A percentile compares a stretch with the other conserved stretches of the same genome.
Conservation (phyloP, 2,888 invertebrate species). For the Torymus aiolomorphi region DNA sequence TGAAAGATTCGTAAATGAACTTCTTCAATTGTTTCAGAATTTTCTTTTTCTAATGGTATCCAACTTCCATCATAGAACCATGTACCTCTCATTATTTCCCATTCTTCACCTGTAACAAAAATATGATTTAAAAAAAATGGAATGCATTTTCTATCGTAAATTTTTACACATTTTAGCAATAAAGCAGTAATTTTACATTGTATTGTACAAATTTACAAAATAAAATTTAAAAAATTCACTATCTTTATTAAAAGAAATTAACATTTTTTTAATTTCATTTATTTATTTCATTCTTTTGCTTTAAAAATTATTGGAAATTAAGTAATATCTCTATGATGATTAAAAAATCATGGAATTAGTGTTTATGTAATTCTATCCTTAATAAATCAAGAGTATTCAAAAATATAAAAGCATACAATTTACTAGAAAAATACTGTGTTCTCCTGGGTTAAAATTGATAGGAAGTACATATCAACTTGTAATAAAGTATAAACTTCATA, state of each 20-base stretch:
- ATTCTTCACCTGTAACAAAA: conserved; percentile 76
- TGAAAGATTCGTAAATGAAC: conserved; percentile 79
- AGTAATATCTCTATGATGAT: too few relatives aligned
- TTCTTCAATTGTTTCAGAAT: conserved; percentile 79
- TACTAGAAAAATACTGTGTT: too few relatives aligned
- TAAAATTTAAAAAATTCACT: conserved; percentile 27
- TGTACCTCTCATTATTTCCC: conserved; percentile 79
- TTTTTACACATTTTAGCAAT: conserved; percentile 1
- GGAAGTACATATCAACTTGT: conserved; percentile 31
- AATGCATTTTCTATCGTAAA: not conserved
- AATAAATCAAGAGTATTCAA: too few relatives aligned
- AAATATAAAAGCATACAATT: too few relatives aligned
- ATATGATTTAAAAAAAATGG: not conserved
- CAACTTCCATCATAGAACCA: conserved; percentile 82
- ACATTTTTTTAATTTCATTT: too few relatives aligned
- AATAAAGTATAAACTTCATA: conserved; percentile 33
- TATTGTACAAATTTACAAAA: too few relatives aligned
- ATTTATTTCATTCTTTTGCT: too few relatives aligned
- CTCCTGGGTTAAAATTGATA: conserved; percentile 34
- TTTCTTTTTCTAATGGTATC: conserved; percentile 80
- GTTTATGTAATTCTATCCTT: too few relatives aligned
- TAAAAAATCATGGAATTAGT: too few relatives aligned
- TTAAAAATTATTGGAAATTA: too few relatives aligned
- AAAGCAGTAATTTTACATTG: too few relatives aligned
- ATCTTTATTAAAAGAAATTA: not conserved